Conservation (phyloP, 2,888 invertebrate species). For the Mactromeris polynyma region DNA sequence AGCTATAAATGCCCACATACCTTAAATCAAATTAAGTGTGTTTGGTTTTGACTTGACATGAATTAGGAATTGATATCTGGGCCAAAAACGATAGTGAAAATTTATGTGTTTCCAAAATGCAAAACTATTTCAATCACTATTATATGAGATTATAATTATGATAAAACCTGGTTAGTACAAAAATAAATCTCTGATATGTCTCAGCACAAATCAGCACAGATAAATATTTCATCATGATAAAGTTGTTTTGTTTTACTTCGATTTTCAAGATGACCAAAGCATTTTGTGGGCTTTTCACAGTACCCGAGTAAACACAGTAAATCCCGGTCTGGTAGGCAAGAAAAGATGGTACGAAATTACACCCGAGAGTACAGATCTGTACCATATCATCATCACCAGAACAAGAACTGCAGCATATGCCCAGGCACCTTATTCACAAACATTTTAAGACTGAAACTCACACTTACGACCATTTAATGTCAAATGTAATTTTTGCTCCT, state of each 20-base stretch:
- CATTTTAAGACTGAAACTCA: too few relatives aligned
- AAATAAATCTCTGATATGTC: not conserved
- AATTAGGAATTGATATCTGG: not conserved
- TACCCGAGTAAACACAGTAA: too few relatives aligned
- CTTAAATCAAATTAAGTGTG: not conserved
- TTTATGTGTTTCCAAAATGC: slow-evolving; percentile 12
- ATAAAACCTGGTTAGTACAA: not conserved
- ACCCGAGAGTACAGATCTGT: too few relatives aligned
- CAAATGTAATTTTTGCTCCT: too few relatives aligned
- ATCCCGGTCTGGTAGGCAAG: too few relatives aligned
- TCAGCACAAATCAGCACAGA: not conserved
- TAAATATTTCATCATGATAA: not conserved
- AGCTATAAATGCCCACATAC: not conserved
- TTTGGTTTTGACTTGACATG: not conserved
- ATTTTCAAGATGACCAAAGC: not conserved
- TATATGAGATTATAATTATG: not conserved
- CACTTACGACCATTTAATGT: too few relatives aligned
- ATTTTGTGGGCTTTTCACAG: too few relatives aligned
- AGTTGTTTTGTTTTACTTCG: not conserved
- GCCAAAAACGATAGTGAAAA: not conserved
- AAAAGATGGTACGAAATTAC: too few relatives aligned
- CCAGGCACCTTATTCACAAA: too few relatives aligned
- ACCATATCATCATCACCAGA: too few relatives aligned
- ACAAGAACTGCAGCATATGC: too few relatives aligned
- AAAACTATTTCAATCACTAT: not conserved